Evolutionary conservation across 2,888 invertebrate genomes (phyloP).

Genomic region (Polietes domitor): DNA sequence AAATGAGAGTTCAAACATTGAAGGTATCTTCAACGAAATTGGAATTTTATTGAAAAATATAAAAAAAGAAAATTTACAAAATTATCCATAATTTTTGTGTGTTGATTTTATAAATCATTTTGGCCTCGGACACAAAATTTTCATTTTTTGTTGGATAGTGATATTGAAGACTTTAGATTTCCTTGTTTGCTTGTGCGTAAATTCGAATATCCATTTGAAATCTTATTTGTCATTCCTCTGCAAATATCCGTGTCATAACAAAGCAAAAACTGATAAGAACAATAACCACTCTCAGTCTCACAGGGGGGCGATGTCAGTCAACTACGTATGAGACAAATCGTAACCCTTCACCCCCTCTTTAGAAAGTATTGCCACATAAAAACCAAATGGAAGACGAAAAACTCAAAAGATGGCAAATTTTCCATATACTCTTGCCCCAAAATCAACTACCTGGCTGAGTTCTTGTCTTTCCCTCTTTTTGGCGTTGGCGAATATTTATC

Average conservation of each 20-base stretch:
- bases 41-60: no score
- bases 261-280: conserved; percentile 1
- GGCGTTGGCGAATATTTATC: conserved; percentile 7
- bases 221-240: conserved; percentile 9
- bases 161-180: no score
- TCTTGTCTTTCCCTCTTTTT: not conserved
- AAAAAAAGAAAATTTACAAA: no score
- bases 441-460: not conserved
- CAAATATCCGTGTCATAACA: conserved; percentile 1
- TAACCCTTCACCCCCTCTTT: not conserved
- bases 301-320: no score
- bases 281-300: no score
- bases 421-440: conserved; percentile 9
- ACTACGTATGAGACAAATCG: not conserved
- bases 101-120: no score
- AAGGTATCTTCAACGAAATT: no score
- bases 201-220: conserved; percentile 1
- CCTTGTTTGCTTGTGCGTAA: no score
- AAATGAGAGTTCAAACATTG: no score
- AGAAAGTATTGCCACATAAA: not conserved
- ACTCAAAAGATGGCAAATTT: not conserved
- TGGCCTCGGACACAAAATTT: no score
- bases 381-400: not conserved
- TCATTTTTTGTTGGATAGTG: no score
- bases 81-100: no score